Conservation (phyloP, 2,888 invertebrate genomes). For the Agrilus cyanescens region DNA sequence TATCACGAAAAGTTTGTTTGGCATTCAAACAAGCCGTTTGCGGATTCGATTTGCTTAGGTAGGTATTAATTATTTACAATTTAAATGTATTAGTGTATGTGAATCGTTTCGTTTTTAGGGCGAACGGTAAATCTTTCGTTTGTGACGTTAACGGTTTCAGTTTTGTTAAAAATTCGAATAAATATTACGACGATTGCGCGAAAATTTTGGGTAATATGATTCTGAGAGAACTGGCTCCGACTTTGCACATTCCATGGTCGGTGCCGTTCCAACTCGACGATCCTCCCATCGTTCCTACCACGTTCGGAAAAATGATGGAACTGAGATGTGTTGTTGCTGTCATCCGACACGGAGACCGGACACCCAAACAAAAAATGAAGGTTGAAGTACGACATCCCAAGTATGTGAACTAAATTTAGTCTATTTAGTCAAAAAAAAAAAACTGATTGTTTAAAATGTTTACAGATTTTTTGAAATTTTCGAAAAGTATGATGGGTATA, state of each 20-base stretch:
- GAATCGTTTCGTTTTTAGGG: constrained; percentile 44
- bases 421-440: background rate
- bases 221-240: constrained; percentile 84
- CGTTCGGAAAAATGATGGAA: constrained; percentile 95
- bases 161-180: constrained; percentile 98
- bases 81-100: background rate
- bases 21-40: constrained; percentile 98
- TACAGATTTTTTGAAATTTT: constrained; percentile 94
- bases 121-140: constrained; percentile 97
- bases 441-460: background rate
- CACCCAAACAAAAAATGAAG: constrained; percentile 99
- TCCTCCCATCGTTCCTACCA: constrained; percentile 97
- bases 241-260: constrained; percentile 93
- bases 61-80: constrained; percentile 9
- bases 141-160: constrained; percentile 99
- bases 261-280: constrained; percentile 96
- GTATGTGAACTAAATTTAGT: constrained; percentile 35
- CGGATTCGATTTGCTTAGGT: constrained; percentile 92
- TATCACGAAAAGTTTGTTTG: constrained; percentile 92
- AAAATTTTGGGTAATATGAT: constrained; percentile 98
- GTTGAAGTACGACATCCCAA: constrained; percentile 95
- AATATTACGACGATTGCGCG: constrained; percentile 99
- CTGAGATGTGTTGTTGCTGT: constrained; percentile 92
- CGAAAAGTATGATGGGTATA: constrained; percentile 91
- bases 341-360: constrained; percentile 95